Percentiles rank a stretch among this genome's conserved stretches.
Evolutionary conservation across 2,888 invertebrate genomes (phyloP).

Genomic region (Apoda limacodes): DNA sequence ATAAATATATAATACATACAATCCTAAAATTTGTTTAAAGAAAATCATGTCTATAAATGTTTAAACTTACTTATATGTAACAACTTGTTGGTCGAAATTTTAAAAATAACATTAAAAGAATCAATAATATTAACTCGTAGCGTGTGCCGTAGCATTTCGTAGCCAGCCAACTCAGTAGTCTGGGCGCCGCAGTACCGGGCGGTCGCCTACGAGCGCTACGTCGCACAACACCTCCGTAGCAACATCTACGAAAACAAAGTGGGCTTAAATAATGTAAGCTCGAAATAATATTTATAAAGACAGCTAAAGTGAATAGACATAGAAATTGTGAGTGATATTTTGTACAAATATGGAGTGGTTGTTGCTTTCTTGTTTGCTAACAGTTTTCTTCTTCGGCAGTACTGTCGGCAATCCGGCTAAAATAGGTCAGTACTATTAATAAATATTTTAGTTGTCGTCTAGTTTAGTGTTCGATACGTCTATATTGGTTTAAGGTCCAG

Average conservation of each 20-base stretch:
- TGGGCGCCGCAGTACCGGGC: constrained; percentile 42
- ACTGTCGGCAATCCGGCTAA: constrained; percentile 54
- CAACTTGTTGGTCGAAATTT: too few species aligned
- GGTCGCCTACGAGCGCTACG: constrained; percentile 27
- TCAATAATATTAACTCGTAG: constrained; percentile 52
- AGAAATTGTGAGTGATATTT: constrained; percentile 29
- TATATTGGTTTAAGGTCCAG: too few species aligned
- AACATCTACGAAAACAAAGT: too few species aligned
- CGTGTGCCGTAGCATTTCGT: constrained; percentile 32
- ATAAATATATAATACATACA: too few species aligned
- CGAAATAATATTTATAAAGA: too few species aligned
- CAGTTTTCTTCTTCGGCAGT: constrained; percentile 30
- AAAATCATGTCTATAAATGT: too few species aligned
- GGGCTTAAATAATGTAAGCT: too few species aligned
- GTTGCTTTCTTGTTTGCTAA: constrained; percentile 22
- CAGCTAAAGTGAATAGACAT: too few species aligned
- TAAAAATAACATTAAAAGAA: constrained; percentile 68
- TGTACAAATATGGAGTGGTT: constrained; percentile 47
- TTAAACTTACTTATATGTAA: too few species aligned
- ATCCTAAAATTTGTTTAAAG: too few species aligned
- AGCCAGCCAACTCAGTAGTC: constrained; percentile 44
- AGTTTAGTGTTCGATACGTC: too few species aligned
- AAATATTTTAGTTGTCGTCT: too few species aligned
- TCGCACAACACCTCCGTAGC: constrained; percentile 22
- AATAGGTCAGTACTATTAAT: constrained; percentile 53